phyloP scores from a whole-genome alignment of 2,888 invertebrate species.

The Nomada goodeniana region DNA sequence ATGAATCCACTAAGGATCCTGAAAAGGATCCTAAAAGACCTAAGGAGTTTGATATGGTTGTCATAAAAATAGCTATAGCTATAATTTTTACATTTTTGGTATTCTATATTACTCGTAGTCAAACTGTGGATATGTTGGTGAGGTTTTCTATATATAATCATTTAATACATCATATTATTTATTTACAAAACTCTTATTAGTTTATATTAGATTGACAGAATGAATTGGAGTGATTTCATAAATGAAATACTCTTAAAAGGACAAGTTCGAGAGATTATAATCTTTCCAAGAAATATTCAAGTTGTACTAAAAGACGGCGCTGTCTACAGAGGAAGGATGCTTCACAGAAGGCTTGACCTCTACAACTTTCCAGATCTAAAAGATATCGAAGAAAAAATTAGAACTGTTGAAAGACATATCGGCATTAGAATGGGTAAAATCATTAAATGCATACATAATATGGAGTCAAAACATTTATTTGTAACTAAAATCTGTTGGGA shows the following conservation, averaged over 20 bases:
- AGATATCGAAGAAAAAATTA: conserved; percentile 95
- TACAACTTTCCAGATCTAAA: conserved; percentile 93
- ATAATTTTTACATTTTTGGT: background rate
- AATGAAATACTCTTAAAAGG: conserved; percentile 97
- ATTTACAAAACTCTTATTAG: background rate
- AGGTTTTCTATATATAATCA: background rate
- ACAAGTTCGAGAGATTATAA: conserved; percentile 95
- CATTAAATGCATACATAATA: background rate
- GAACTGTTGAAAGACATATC: conserved; percentile 92
- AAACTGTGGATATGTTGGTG: conserved; percentile 2
- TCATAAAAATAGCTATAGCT: background rate
- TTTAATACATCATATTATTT: background rate
- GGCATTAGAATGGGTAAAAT: conserved; percentile 90
- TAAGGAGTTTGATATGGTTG: conserved; percentile 51
- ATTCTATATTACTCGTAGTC: background rate
- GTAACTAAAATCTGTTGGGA: too few relatives aligned
- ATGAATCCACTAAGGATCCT: conserved; percentile 52
- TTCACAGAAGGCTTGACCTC: conserved; percentile 88
- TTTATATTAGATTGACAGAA: conserved; percentile 72
- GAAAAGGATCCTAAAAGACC: conserved; percentile 72
- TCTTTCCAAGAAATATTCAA: conserved; percentile 94
- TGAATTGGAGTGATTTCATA: conserved; percentile 98
- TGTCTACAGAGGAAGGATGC: conserved; percentile 92
- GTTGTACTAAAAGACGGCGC: conserved; percentile 94
- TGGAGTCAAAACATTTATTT: background rate